Evolutionary conservation across 2,888 invertebrate genomes (phyloP).

Genomic region (Drosophila koepferae): DNA sequence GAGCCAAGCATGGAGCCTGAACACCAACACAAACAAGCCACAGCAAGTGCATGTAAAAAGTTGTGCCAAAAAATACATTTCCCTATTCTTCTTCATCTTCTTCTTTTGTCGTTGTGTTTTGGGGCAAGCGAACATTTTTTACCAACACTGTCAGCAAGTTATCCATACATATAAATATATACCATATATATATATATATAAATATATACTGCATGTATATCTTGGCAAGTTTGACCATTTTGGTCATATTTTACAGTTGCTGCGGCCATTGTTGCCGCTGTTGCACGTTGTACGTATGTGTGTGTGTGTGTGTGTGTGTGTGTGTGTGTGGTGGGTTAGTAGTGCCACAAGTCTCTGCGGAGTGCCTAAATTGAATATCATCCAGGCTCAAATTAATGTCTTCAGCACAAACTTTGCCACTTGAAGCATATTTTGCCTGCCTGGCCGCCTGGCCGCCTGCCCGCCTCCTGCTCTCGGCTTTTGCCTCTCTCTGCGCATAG

Average conservation of each 20-base stretch:
- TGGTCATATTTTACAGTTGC: conserved; percentile 77
- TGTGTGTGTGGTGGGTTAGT: conserved; percentile 39
- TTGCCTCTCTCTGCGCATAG: conserved; percentile 7
- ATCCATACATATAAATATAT: conserved; percentile 20
- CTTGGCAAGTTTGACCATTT: conserved; percentile 53
- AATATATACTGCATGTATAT: not conserved
- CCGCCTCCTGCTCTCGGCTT: conserved; percentile 9
- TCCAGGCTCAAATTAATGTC: conserved; percentile 82
- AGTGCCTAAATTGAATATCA: conserved; percentile 82
- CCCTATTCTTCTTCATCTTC: conserved; percentile 25
- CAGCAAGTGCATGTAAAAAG: conserved; percentile 72
- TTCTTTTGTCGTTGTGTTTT: conserved; percentile 1
- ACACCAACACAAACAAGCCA: conserved; percentile 50
- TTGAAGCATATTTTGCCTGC: conserved; percentile 70
- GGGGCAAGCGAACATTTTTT: conserved; percentile 48
- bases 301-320: conserved; percentile 16
- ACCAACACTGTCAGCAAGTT: conserved; percentile 66
- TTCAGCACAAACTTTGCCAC: conserved; percentile 78
- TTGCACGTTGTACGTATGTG: conserved; percentile 37
- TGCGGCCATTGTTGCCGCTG: conserved; percentile 62
- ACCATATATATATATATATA: conserved; percentile 6
- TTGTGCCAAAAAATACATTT: conserved; percentile 78
- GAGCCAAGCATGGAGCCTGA: not conserved
- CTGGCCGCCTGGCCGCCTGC: not conserved
- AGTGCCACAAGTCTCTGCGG: conserved; percentile 72